Evolutionary conservation across 2,888 invertebrate species (phyloP).

Genomic region (Pristionchus fissidentatus): DNA sequence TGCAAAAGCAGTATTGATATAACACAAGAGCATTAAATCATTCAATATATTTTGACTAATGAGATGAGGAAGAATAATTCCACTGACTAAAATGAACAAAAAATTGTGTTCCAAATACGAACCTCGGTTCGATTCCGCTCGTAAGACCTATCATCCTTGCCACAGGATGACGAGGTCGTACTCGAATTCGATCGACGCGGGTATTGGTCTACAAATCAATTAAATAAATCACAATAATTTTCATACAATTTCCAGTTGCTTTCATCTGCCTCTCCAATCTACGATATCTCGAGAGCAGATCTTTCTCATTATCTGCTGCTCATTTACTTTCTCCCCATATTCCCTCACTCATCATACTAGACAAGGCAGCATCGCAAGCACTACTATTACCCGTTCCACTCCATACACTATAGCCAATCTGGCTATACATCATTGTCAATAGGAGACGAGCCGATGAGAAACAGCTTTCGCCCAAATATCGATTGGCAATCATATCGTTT

Average conservation of each 20-base stretch:
- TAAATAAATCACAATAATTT: too few relatives aligned
- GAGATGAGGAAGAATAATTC: not conserved
- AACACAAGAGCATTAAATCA: not conserved
- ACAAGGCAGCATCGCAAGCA: conserved; percentile 22
- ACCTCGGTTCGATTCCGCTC: conserved; percentile 22
- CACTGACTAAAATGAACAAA: not conserved
- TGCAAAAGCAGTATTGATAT: not conserved
- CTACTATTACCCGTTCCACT: conserved; percentile 44
- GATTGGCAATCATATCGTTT: not conserved
- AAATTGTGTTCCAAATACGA: not conserved
- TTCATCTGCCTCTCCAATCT: conserved; percentile 28
- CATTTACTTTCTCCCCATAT: not conserved
- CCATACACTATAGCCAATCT: conserved; percentile 23
- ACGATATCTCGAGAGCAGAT: conserved; percentile 15
- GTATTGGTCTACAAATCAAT: conserved; percentile 3
- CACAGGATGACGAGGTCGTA: conserved; percentile 24
- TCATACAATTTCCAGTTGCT: not conserved
- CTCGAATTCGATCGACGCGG: conserved; percentile 34
- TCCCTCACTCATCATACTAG: conserved; percentile 39
- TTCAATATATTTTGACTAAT: not conserved
- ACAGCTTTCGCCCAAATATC: not conserved
- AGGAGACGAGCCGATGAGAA: not conserved
- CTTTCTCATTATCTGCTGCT: conserved; percentile 15
- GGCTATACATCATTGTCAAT: conserved; percentile 17
- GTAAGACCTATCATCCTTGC: conserved; percentile 38